Percentiles rank a stretch among this genome's conserved stretches.
phyloP scores from a whole-genome alignment of 2,797 vertebrate genomes.

The Syngnathus rostellatus region DNA sequence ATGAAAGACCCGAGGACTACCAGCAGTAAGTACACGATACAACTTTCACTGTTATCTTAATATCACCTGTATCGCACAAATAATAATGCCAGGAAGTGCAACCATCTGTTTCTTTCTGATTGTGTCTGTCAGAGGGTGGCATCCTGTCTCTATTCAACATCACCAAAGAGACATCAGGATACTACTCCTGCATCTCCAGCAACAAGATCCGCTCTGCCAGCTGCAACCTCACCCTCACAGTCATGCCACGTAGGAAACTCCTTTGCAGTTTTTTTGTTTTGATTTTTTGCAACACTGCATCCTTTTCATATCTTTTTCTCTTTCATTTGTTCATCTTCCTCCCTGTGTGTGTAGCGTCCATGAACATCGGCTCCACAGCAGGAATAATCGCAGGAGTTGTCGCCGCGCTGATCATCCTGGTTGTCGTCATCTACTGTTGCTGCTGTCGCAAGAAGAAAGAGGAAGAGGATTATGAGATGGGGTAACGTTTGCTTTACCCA shows the following conservation, averaged over 20 bases:
- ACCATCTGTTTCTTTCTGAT: background rate
- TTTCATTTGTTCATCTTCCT: slow-evolving; percentile 16
- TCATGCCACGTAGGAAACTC: slow-evolving; percentile 64
- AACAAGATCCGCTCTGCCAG: slow-evolving; percentile 62
- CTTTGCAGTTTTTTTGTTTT: background rate
- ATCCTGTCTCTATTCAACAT: slow-evolving; percentile 77
- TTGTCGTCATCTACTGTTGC: slow-evolving; percentile 74
- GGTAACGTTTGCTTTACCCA: slow-evolving; percentile 53
- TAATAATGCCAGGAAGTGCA: background rate
- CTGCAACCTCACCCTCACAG: slow-evolving; percentile 79
- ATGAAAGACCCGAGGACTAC: slow-evolving; percentile 20
- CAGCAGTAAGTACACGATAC: slow-evolving; percentile 42
- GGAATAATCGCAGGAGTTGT: slow-evolving; percentile 67
- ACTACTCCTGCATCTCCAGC: slow-evolving; percentile 73
- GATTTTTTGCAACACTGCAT: background rate
- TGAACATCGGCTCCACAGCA: slow-evolving; percentile 74
- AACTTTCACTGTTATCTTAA: background rate
- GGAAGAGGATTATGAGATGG: slow-evolving; percentile 59
- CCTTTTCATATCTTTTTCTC: background rate
- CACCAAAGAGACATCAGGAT: slow-evolving; percentile 75
- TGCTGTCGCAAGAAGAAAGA: slow-evolving; percentile 62
- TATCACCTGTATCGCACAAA: background rate
- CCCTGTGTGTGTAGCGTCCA: slow-evolving; percentile 68
- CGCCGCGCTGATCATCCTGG: slow-evolving; percentile 54
- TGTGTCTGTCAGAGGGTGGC: slow-evolving; percentile 52